These are phyloP conservation scores for Peromyscus leucopus DNA, from an alignment of 2,113 vertebrate species.

Conservation along the genomic window DNA sequence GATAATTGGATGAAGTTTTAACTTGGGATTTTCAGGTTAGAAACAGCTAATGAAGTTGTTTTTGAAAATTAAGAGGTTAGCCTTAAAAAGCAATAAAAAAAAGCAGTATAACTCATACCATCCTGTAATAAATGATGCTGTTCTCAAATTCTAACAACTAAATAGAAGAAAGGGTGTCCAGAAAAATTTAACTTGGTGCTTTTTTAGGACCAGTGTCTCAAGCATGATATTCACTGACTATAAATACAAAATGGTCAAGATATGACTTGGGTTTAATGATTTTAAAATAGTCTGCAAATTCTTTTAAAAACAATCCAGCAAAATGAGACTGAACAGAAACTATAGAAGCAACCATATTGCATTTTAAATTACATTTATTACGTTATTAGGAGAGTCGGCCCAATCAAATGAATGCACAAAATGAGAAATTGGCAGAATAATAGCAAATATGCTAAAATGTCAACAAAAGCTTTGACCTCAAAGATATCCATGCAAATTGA, in stretches of 20 bases:
- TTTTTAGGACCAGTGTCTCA: not conserved
- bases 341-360: not conserved
- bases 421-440: slow-evolving; percentile 22
- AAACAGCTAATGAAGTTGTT: not conserved
- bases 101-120: not conserved
- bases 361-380: not conserved
- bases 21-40: not conserved
- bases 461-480: not conserved
- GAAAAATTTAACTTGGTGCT: not conserved
- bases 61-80: not conserved
- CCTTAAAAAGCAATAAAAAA: slow-evolving; percentile 15
- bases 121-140: not conserved
- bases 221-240: not conserved
- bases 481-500: not conserved
- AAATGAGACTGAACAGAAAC: not conserved
- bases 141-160: slow-evolving; percentile 35
- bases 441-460: not conserved
- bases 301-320: not conserved
- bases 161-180: not conserved
- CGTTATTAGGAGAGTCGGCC: not conserved
- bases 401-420: not conserved
- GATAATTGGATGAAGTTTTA: slow-evolving; percentile 11
- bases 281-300: not conserved
- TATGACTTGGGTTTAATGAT: not conserved
- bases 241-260: slow-evolving; percentile 1